Evolutionary conservation across 2,888 invertebrate genomes (phyloP).

Genomic region (Schizaphis graminum): DNA sequence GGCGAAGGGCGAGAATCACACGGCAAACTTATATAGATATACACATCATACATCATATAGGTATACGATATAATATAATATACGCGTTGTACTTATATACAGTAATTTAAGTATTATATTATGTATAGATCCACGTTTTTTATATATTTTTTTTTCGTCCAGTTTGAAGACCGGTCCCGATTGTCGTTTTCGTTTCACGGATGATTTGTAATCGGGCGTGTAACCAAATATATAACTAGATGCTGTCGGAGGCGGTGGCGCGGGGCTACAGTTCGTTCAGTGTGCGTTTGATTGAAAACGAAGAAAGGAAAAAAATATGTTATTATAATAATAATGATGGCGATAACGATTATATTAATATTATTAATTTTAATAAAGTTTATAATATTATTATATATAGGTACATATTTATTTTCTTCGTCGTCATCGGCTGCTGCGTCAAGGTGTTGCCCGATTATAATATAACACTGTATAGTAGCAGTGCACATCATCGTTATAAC

Average conservation of each 20-base stretch:
- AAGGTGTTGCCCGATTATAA: background rate
- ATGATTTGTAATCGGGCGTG: constrained; percentile 64
- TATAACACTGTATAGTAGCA: background rate
- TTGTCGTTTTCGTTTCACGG: constrained; percentile 65
- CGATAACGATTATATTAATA: background rate
- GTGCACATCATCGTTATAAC: background rate
- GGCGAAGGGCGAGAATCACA: constrained; percentile 54
- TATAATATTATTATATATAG: no score
- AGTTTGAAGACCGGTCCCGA: constrained; percentile 64
- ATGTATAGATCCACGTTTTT: constrained; percentile 41
- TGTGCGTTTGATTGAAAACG: constrained; percentile 58
- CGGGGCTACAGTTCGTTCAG: background rate
- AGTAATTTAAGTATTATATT: constrained; percentile 59
- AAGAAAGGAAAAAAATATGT: constrained; percentile 15
- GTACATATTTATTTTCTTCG: background rate
- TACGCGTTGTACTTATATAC: background rate
- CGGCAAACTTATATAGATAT: background rate
- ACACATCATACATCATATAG: no score
- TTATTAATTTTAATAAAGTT: constrained; percentile 21
- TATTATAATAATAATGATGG: background rate
- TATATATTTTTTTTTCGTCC: constrained; percentile 20
- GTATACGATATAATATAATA: background rate
- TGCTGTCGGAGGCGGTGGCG: background rate
- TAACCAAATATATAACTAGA: constrained; percentile 58
- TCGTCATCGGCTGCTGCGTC: background rate